Evolutionary conservation across 2,113 vertebrate species (phyloP), one percentile per base, ranked within the genome.

Genomic region (Climacteris rufus): DNA sequence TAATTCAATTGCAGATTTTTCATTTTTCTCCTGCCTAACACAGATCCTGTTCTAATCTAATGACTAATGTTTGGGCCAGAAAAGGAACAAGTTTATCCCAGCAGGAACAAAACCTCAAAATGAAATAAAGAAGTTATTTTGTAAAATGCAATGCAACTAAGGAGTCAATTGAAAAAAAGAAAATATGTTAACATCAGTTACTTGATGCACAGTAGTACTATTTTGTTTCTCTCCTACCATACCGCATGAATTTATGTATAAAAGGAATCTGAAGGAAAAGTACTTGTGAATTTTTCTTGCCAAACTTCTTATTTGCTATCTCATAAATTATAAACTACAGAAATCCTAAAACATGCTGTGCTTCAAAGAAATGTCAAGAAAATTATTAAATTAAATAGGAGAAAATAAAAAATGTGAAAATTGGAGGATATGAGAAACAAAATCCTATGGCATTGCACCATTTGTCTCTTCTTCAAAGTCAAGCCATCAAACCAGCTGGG

Each of bases 1-100:
- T 85, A 95, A 92, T 92, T 78, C 86, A 97, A 9, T 59, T 66
- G 82, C 85, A 97, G 65, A 66, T 79, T 93, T 90, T 97, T 82
- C 78, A 71, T 95, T 78, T 91, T 92, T 95, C 76, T 94, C 60
- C 93, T 90, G 95, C 96, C 83, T 94, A 87, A 93, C 81, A 95
- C 94, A 94, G 84, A 70, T 60, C 75, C 49, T 96, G 49, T 86
- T 96, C 66, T 87, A 88, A 74, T 84, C 59, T 89, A 72, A 96
- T 91, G 52, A 94, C 82, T 96, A 96, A 89, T 72, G 21, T 30
- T 94, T 24, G 21, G 69, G 60, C 49, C 82, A 96, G 70, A 68
- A 94, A 82, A 92, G 35, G 54, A 94, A 82, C n/a, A 64, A 81
- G 30, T 82, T 88, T 66, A 83, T 85, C 47, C 72, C 80, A 84